Evolutionary conservation across 2,113 vertebrate genomes (phyloP).

Genomic region (Salvelinus sp.): DNA sequence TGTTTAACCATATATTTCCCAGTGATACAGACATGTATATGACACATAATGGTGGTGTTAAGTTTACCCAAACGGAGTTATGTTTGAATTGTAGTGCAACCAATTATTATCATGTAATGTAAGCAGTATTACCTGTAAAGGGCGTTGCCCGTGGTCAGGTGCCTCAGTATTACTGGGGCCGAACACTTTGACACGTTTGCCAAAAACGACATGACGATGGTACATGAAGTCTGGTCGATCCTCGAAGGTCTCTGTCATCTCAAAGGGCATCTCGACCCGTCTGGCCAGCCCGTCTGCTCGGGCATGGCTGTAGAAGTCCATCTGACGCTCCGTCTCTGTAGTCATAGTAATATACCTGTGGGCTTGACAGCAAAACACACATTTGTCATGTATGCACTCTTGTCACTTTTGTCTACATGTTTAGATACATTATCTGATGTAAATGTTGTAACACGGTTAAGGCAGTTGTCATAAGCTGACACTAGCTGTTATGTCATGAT

Average conservation of each 20-base stretch:
- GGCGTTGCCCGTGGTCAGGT: conserved; percentile 33
- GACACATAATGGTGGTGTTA: too few species aligned
- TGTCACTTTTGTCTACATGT: too few species aligned
- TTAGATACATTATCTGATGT: too few species aligned
- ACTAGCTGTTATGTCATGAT: too few species aligned
- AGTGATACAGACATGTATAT: too few species aligned
- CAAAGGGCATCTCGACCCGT: conserved; percentile 56
- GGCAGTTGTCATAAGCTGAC: too few species aligned
- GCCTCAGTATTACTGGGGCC: not conserved
- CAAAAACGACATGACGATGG: conserved; percentile 66
- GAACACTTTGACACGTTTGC: conserved; percentile 34
- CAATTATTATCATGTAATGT: too few species aligned
- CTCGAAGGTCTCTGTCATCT: conserved; percentile 79
- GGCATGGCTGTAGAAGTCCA: conserved; percentile 77
- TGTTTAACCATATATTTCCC: too few species aligned
- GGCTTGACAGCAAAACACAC: conserved; percentile 57
- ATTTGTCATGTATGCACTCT: too few species aligned
- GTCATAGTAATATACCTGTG: conserved; percentile 72
- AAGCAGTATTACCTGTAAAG: conserved; percentile 41
- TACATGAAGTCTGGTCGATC: conserved; percentile 80
- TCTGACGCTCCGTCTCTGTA: conserved; percentile 67
- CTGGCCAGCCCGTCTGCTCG: conserved; percentile 75
- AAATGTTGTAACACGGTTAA: too few species aligned
- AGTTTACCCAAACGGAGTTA: too few species aligned
- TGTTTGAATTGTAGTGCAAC: too few species aligned